These are phyloP conservation scores for Brienomyrus brachyistius DNA, from an alignment of 2,113 vertebrate genomes.

Conservation along the genomic window DNA sequence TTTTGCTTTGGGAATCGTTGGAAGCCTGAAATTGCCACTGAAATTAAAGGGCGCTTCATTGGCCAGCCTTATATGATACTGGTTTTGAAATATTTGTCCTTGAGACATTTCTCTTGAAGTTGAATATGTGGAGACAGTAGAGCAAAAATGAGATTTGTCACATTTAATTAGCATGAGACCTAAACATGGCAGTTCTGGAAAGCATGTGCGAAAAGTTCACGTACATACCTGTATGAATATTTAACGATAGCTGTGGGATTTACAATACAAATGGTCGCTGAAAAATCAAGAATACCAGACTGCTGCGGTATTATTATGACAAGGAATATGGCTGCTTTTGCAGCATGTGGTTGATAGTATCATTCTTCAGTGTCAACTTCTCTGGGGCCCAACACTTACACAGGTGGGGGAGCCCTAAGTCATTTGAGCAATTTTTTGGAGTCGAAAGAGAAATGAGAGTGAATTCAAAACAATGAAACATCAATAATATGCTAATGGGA, in stretches of 20 bases:
- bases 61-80: background rate
- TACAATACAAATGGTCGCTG: background rate
- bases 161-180: background rate
- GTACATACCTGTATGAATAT: background rate
- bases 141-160: background rate
- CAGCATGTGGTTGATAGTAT: background rate
- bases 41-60: background rate
- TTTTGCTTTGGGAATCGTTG: background rate
- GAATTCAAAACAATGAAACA: background rate
- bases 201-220: background rate
- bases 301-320: background rate
- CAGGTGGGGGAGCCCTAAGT: background rate
- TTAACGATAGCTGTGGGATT: background rate
- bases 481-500: background rate
- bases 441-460: background rate
- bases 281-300: background rate
- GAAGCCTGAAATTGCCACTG: background rate
- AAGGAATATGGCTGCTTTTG: background rate
- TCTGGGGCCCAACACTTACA: background rate
- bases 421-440: background rate
- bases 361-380: background rate
- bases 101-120: background rate
- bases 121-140: background rate
- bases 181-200: background rate
- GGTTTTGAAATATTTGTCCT: background rate